A percentile compares a stretch with the other conserved stretches of the same genome.
phyloP scores from a whole-genome alignment of 2,113 vertebrate species.

The Oophaga pumilio region DNA sequence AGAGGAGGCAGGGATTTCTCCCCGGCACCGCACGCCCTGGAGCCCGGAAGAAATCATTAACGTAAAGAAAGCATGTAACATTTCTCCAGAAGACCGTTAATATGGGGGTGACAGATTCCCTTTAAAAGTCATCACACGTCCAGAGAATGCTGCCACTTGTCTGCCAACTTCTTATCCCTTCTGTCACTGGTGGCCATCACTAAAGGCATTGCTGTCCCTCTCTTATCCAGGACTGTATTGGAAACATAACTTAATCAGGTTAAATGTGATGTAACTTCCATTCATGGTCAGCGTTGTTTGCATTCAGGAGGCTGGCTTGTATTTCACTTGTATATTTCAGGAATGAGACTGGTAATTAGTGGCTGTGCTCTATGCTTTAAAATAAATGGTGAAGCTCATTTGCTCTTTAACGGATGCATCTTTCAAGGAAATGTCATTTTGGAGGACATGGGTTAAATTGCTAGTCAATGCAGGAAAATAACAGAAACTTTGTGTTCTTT shows the following conservation, averaged over 20 bases:
- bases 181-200: not conserved
- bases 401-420: not conserved
- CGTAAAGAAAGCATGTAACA: no score
- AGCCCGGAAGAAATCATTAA: no score
- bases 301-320: not conserved
- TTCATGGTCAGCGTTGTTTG: not conserved
- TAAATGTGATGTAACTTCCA: conserved; percentile 11
- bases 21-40: no score
- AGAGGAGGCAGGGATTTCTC: no score
- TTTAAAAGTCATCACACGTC: not conserved
- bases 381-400: not conserved
- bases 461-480: not conserved
- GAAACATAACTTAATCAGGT: not conserved
- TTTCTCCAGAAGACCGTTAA: no score
- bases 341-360: conserved; percentile 42
- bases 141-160: conserved; percentile 11
- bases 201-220: not conserved
- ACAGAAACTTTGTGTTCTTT: no score
- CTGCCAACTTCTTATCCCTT: conserved; percentile 30
- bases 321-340: conserved; percentile 19
- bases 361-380: conserved; percentile 17
- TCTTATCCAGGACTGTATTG: conserved; percentile 4
- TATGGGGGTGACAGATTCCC: no score
- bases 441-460: not conserved
- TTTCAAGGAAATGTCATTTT: not conserved